phyloP scores from a whole-genome alignment of 92 coral and sea anemone genomes.

The Palythoa heliodiscus region DNA sequence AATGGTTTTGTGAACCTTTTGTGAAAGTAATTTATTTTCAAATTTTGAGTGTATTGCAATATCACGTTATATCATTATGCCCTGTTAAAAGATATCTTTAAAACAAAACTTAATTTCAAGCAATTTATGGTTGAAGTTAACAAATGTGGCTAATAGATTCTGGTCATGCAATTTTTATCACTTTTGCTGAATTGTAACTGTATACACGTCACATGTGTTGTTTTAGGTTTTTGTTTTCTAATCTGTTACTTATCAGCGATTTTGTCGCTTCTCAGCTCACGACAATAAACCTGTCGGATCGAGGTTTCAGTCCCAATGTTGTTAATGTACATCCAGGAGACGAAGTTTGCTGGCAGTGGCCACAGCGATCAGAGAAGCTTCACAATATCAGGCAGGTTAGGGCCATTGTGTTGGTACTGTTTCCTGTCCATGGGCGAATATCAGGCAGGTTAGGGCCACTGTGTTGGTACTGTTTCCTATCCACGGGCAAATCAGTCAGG shows the following conservation, averaged over 20 bases:
- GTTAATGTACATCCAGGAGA: conserved; percentile 86
- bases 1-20: no score
- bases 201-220: neutral
- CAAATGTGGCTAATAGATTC: no score
- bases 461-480: no score
- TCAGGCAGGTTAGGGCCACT: no score
- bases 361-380: conserved; percentile 44
- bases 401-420: neutral
- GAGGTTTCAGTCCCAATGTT: conserved; percentile 70
- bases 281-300: conserved; percentile 63
- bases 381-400: conserved; percentile 79
- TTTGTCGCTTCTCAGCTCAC: conserved; percentile 54
- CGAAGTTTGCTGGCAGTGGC: conserved; percentile 85
- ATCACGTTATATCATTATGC: no score
- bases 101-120: no score
- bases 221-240: neutral
- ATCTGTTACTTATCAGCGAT: neutral
- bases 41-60: no score
- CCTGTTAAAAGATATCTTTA: no score
- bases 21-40: no score
- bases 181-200: neutral
- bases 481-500: conserved; percentile 1
- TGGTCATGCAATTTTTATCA: neutral
- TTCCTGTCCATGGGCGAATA: no score
- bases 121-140: neutral